phyloP scores from a whole-genome alignment of 1,140 invertebrate genomes.

The Platyscapa corneri region DNA sequence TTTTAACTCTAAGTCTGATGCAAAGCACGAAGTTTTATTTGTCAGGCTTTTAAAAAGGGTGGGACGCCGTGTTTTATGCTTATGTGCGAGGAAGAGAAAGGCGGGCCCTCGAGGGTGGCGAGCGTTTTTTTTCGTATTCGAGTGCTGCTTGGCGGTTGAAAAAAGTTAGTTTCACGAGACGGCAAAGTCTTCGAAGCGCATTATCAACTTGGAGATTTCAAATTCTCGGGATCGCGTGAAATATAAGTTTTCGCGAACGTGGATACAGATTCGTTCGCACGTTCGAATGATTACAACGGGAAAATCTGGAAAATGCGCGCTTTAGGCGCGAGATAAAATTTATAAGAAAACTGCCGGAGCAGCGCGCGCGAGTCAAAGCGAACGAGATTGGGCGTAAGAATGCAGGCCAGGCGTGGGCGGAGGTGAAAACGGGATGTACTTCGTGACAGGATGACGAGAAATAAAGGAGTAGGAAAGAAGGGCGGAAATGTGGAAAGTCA shows the following conservation, averaged over 20 bases:
- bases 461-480: conserved; percentile 27
- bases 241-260: no score
- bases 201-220: no score
- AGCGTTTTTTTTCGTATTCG: no score
- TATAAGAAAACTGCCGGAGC: neutral
- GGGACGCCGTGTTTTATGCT: neutral
- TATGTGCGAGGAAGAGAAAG: no score
- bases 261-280: no score
- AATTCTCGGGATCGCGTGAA: no score
- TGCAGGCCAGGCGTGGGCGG: neutral
- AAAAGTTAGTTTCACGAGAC: no score
- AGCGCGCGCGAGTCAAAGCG: neutral
- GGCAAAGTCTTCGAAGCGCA: no score
- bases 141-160: no score
- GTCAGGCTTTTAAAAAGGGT: neutral
- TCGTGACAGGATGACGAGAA: neutral
- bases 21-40: neutral
- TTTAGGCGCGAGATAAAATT: neutral
- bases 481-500: conserved; percentile 24
- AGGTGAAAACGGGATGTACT: neutral
- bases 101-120: no score
- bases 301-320: neutral
- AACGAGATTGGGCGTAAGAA: neutral
- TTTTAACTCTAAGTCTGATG: neutral
- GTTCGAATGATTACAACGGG: no score